Conservation (phyloP, 2,888 invertebrate genomes). For the Platypus cylindrus region DNA sequence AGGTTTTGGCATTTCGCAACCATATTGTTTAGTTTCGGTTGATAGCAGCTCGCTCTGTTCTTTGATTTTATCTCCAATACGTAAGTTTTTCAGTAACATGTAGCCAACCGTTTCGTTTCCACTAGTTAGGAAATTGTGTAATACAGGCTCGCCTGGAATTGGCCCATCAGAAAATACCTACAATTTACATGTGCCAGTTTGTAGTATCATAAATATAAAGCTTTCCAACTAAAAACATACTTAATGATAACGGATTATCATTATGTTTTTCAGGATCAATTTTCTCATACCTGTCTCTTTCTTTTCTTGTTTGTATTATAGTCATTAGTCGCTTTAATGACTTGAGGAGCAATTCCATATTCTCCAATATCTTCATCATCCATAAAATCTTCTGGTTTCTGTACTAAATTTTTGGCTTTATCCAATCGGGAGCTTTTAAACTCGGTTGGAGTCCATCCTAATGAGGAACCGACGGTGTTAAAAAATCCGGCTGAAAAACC, state of each 20-base stretch:
- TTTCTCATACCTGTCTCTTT: slow-evolving; percentile 19
- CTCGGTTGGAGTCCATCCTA: slow-evolving; percentile 85
- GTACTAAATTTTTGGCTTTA: slow-evolving; percentile 44
- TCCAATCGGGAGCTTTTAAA: slow-evolving; percentile 81
- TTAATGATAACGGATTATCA: too few species aligned
- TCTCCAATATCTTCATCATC: slow-evolving; percentile 93
- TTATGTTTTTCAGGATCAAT: not conserved
- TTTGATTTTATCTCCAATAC: slow-evolving; percentile 29
- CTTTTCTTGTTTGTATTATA: slow-evolving; percentile 46
- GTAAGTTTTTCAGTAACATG: slow-evolving; percentile 74
- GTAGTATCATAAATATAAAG: too few species aligned
- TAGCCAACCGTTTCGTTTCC: slow-evolving; percentile 83
- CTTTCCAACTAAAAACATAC: too few species aligned
- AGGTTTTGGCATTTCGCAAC: slow-evolving; percentile 35
- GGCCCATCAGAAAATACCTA: slow-evolving; percentile 30
- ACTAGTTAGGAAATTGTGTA: slow-evolving; percentile 55
- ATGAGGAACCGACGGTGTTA: slow-evolving; percentile 90
- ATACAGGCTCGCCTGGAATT: slow-evolving; percentile 53
- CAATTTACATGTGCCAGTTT: too few species aligned
- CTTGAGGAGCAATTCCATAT: slow-evolving; percentile 88
- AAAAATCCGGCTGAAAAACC: slow-evolving; percentile 94
- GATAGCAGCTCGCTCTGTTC: slow-evolving; percentile 2
- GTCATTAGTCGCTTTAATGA: slow-evolving; percentile 65
- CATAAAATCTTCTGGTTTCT: slow-evolving; percentile 91
- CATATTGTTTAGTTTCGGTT: slow-evolving; percentile 36